Percentiles rank a stretch among this genome's conserved stretches.
Evolutionary conservation across 1,140 invertebrate genomes (phyloP).

Genomic region (Tetragnatha versicolor): DNA sequence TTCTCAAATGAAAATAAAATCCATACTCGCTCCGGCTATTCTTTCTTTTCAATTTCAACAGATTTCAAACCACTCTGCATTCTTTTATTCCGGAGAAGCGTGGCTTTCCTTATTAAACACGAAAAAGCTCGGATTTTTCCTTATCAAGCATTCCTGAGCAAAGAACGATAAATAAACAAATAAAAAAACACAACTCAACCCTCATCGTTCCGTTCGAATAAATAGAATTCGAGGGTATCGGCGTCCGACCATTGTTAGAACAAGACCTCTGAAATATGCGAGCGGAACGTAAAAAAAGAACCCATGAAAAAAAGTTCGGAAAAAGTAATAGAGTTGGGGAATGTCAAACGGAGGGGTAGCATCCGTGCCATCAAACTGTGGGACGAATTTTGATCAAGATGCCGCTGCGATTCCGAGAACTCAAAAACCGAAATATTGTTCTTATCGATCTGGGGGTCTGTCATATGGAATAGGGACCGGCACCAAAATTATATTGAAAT

Average conservation of each 20-base stretch:
- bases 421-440: constrained; percentile 50
- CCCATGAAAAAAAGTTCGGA: neutral
- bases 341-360: constrained; percentile 46
- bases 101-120: constrained; percentile 6
- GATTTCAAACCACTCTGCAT: too few species aligned
- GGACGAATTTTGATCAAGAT: constrained; percentile 52
- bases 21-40: too few species aligned
- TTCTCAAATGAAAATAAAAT: too few species aligned
- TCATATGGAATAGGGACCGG: constrained; percentile 10
- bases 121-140: too few species aligned
- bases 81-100: too few species aligned
- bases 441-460: constrained; percentile 27
- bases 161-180: too few species aligned
- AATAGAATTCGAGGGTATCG: constrained; percentile 44
- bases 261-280: constrained; percentile 34
- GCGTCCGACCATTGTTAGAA: constrained; percentile 29
- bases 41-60: too few species aligned
- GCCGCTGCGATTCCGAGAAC: constrained; percentile 45
- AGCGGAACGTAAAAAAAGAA: constrained; percentile 20
- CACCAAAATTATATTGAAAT: constrained; percentile 21
- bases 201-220: constrained; percentile 4
- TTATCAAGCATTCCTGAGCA: too few species aligned
- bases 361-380: constrained; percentile 41
- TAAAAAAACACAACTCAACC: too few species aligned
- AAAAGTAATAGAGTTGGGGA: constrained; percentile 49